Base-by-base conservation (phyloP, 1,140 invertebrate genomes). In the Microplitis demolitor region DNA sequence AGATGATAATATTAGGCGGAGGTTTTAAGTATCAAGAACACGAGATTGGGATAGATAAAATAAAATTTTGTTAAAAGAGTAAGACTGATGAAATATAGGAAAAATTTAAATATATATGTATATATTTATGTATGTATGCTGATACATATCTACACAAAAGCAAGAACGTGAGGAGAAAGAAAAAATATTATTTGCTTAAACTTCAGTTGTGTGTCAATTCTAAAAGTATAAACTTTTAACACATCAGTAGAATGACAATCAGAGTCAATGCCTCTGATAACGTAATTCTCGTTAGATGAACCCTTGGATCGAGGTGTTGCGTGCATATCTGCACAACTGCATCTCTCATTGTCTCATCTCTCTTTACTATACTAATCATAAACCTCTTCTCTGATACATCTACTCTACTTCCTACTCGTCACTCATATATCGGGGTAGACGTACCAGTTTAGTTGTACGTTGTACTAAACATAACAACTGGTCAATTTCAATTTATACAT, bases 1-100 rank as follows among this genome's bases (percentile, higher is more conserved):
- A 64, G 62, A 64, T 24, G 62, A 64, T 64, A 64, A 64, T 64
- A 64, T 64, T 64, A 64, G 62, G 37, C 62, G 33, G 62, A 34
- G 24, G 33, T 45, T 45, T 45, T 45, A 45, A 45, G 39, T 45
- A 45, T 64, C n/a, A 39, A 39, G 16, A 34, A 39, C 11, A 33
- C 11, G 58, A 61, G 31, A 61, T 64, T 64, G 62, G 6, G 9
- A n/a, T 4, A 64, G 37, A 8, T 13, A 61, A 61, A 61, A 24
- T 14, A 56, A 24, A 56, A 56, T 6, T 14, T 9, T 34, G 60
- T 24, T 14, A 62, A 34, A 62, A 62, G 24, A 9, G 6, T 5
- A 24, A 56, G 53, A 8, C n/a, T 56, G 24, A 24, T 24, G 24
- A 24, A 24, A 24, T 24, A 56, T 0, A 24, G 13, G n/a, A 24